Conservation (phyloP, 2,888 invertebrate species). For the Vanessa cardui region DNA sequence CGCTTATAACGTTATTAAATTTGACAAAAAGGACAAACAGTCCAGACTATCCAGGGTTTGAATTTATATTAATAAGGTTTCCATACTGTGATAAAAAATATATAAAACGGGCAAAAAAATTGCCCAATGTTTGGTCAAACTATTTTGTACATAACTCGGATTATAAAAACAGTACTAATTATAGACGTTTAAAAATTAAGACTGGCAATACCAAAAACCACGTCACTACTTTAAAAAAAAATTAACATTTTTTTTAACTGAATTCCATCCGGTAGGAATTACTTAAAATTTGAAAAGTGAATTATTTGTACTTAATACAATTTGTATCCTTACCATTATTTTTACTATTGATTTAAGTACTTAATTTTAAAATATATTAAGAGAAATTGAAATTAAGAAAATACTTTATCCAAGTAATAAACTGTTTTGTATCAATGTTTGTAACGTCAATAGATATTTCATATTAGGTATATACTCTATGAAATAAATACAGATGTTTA, state of each 20-base stretch:
- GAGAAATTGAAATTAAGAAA: not conserved
- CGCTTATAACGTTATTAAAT: slow-evolving; percentile 4
- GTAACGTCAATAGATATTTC: not conserved
- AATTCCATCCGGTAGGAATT: slow-evolving; percentile 2
- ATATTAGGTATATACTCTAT: not conserved
- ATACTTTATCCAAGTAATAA: slow-evolving; percentile 4
- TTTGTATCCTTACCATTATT: slow-evolving; percentile 16
- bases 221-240: slow-evolving; percentile 10
- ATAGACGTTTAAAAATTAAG: slow-evolving; percentile 23
- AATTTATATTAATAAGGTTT: slow-evolving; percentile 18
- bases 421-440: slow-evolving; percentile 2
- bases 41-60: slow-evolving; percentile 32
- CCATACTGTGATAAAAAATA: slow-evolving; percentile 36
- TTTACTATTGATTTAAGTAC: slow-evolving; percentile 19
- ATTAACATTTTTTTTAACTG: not conserved
- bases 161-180: slow-evolving; percentile 6
- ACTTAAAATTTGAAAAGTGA: slow-evolving; percentile 3
- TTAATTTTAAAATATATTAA: slow-evolving; percentile 14
- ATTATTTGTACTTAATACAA: slow-evolving; percentile 19
- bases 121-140: slow-evolving; percentile 20
- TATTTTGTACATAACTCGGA: slow-evolving; percentile 10
- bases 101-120: slow-evolving; percentile 8
- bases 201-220: slow-evolving; percentile 37
- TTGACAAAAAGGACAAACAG: slow-evolving; percentile 8
- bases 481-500: not conserved